These are phyloP conservation scores for Danaus chrysippus DNA, from an alignment of 2,888 invertebrate species.

Conservation along the genomic window DNA sequence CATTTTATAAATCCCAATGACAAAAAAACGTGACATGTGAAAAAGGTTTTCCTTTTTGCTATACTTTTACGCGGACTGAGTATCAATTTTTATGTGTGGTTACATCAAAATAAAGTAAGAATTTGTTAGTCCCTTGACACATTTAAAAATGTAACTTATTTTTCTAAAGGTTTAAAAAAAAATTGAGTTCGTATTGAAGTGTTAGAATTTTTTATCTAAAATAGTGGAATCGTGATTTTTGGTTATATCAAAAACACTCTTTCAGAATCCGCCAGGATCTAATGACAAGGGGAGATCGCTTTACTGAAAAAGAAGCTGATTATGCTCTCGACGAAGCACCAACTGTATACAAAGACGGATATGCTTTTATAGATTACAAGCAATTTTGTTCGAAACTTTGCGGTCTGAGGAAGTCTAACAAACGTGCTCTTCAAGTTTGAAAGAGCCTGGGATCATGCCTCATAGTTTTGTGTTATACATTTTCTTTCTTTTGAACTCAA, in stretches of 20 bases:
- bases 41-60: background rate
- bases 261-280: conserved; percentile 81
- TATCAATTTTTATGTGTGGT: background rate
- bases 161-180: too few relatives aligned
- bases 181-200: background rate
- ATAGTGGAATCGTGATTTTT: background rate
- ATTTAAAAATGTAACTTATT: background rate
- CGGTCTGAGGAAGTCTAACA: conserved; percentile 75
- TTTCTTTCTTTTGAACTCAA: background rate
- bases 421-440: conserved; percentile 32
- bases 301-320: conserved; percentile 80
- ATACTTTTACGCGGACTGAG: background rate
- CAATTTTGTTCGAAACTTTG: conserved; percentile 81
- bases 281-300: conserved; percentile 82
- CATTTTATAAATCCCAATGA: too few relatives aligned
- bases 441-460: conserved; percentile 8
- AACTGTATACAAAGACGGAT: conserved; percentile 72
- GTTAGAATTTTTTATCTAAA: background rate
- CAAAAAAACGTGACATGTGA: too few relatives aligned
- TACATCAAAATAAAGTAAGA: background rate
- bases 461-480: background rate
- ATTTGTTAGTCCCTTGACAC: background rate
- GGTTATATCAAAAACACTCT: conserved; percentile 1
- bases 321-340: conserved; percentile 82
- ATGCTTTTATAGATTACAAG: conserved; percentile 80